These are phyloP conservation scores for Bradypodion ventrale DNA, from an alignment of 2,797 vertebrate species.

Conservation along the genomic window DNA sequence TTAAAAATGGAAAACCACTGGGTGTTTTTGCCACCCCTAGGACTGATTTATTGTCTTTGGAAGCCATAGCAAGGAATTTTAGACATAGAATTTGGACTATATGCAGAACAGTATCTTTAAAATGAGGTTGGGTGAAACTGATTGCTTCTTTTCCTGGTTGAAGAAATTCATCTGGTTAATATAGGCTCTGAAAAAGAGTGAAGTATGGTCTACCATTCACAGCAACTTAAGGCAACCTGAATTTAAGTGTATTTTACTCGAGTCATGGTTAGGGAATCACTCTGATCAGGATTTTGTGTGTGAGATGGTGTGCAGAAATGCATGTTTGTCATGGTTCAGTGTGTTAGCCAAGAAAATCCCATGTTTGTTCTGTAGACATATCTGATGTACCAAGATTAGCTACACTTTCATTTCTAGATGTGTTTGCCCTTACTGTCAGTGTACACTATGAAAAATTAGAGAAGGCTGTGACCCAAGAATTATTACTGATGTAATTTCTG, in stretches of 20 bases:
- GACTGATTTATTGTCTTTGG: neutral
- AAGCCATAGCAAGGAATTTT: neutral
- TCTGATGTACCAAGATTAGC: neutral
- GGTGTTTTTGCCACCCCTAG: neutral
- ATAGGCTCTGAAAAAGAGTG: neutral
- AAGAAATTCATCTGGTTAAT: slow-evolving; percentile 13
- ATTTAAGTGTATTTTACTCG: slow-evolving; percentile 20
- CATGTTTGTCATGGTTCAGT: neutral
- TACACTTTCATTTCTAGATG: slow-evolving; percentile 20
- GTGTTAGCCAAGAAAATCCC: neutral
- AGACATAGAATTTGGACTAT: neutral
- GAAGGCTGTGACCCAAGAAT: neutral
- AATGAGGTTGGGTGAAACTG: neutral
- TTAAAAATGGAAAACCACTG: neutral
- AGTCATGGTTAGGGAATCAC: slow-evolving; percentile 31
- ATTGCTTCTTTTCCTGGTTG: neutral
- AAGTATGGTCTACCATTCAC: neutral
- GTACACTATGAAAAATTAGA: neutral
- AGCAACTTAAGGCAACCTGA: slow-evolving; percentile 6
- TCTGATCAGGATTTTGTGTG: slow-evolving; percentile 32
- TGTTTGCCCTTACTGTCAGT: neutral
- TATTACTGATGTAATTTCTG: neutral
- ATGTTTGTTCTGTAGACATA: neutral
- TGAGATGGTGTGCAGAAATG: slow-evolving; percentile 30
- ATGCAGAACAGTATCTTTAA: slow-evolving; percentile 13